Evolutionary conservation across 2,888 invertebrate species (phyloP), one percentile per base, ranked within the genome.

Genomic region (Pteria penguin): DNA sequence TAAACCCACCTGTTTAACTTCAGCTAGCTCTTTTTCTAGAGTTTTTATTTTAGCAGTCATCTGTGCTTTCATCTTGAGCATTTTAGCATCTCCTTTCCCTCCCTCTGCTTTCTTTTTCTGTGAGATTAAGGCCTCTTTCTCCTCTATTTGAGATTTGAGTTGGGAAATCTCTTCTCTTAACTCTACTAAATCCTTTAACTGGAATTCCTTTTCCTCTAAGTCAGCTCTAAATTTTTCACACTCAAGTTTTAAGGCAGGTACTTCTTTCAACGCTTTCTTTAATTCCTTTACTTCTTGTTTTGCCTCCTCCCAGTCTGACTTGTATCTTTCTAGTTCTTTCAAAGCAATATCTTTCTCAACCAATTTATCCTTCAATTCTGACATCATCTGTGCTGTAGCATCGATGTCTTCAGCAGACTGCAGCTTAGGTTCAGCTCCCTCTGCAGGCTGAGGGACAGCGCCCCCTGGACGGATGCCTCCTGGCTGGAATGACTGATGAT

Each of bases 91-190:
- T 26, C 78, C 78, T 70, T 86, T 87, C 18, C 77, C 81, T 27
- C 78, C 78, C 55, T 36, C 66, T 26, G 75, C 33, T 58, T 68
- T 72, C 72, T 82, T 83, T 57, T 81, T 79, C 27, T 79, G 77
- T 36, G 84, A 81, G 26, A 77, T 29, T 57, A 87, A 94, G 92
- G 87, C 93, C 93, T 68, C 93, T 84, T 36, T 93, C 91, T 76
- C 94, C 93, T 90, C 95, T 95, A 92, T 74, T 92, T 94, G n/a
- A 95, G 91, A 80, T 93, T 93, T 90, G 94, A 94, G 94, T 95
- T 94, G 92, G 95, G 95, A 79, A 94, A 94, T 92, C 60, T 81
- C 81, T 31, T 72, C 73, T 33, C 79, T 72, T n/a, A 74, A 80
- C 45, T 78, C 79, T 52, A 36, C 66, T 26, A 80, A 70, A 27